Evolutionary conservation across 2,797 vertebrate genomes (phyloP), one percentile per base, ranked within the genome.

Genomic region (Anas flavirostris): DNA sequence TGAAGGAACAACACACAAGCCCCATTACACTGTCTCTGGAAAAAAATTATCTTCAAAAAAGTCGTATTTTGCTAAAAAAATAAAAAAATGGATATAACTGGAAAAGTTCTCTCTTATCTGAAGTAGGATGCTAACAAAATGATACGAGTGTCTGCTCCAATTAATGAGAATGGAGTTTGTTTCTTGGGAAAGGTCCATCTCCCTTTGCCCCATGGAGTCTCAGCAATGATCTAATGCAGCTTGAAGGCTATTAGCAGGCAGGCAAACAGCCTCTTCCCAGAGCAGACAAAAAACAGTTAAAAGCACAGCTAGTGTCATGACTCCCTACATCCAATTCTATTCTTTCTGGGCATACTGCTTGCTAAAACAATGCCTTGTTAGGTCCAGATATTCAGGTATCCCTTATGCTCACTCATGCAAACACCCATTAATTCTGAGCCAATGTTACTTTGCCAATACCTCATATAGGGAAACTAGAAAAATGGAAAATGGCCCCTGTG

Each of bases 401-500:
- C 56, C 10, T 46, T 67, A 58, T 12, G 22, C 41, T 16, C 16
- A 4, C 74, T n/a, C 58, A 10, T n/a, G 59, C 10, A 79, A 48
- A 13, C 39, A 63, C 13, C 5, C 16, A 35, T 6, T 39, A 29
- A 73, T 81, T 87, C 43, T 83, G 25, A 75, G 72, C 4, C 48
- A 37, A 22, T 0, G 0, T 53, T 83, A 55, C 17, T 87, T 86
- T 80, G 75, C 52, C 46, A 74, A 16, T 64, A 19, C 39, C 3
- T 73, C 43, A 55, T 28, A 48, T 10, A 86, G 33, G 19, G 6
- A 56, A 90, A 81, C 8, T 59, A 25, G n/a, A 88, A 88, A 81
- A 91, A 69, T 21, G 12, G 90, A 95, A 94, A 94, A 48, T 29
- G 76, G 37, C 13, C 22, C 35, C 44, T 48, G 3, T 72, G 78